Evolutionary conservation across 2,113 vertebrate species (phyloP), one percentile per base, ranked within the genome.

Genomic region (Eonycteris spelaea): DNA sequence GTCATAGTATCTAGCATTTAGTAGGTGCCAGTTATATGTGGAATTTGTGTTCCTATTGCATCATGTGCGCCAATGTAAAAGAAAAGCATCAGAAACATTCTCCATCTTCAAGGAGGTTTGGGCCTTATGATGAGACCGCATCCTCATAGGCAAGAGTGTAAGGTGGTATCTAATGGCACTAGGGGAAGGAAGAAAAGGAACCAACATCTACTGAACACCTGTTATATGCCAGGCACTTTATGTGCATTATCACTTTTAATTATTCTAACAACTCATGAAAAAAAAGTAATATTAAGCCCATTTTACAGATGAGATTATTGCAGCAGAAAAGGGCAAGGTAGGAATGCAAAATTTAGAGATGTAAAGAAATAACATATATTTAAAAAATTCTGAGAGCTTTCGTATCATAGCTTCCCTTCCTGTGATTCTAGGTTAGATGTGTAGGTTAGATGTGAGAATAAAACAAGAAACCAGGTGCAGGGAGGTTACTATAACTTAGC

Each of bases 231-330:
- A 96, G 63, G 51, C 15, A 3, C 38, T 87, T 90, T 33, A n/a
- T 6, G n/a, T 53, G 13, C n/a, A 84, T 84, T 68, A 38, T 80
- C 63, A 70, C n/a, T 74, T 77, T 73, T 77, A 89, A 83, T 79
- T 24, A 18, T 87, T 79, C 13, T 30, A 75, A 28, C 78, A 84
- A 65, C 4, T 61, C 26, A 53, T 92, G 33, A 45, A 45, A 91
- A 86, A 40, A 94, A 90, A 53, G 24, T 67, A 84, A 35, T 51
- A 55, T 61, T 43, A 93, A 35, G 35, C 10, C n/a, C 85, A 71
- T 90, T 91, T 94, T 94, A 74, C 53, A 75, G 82, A 67, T 96
- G 26, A 92, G 65, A 84, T 75, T 48, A 65, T 38, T 40, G 30
- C 35, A 87, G 35, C n/a, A 84, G 65, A 94, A 92, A 68, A 35